These are phyloP conservation scores for Urocyon cinereoargenteus DNA, from an alignment of 2,797 vertebrate genomes.

Conservation along the genomic window DNA sequence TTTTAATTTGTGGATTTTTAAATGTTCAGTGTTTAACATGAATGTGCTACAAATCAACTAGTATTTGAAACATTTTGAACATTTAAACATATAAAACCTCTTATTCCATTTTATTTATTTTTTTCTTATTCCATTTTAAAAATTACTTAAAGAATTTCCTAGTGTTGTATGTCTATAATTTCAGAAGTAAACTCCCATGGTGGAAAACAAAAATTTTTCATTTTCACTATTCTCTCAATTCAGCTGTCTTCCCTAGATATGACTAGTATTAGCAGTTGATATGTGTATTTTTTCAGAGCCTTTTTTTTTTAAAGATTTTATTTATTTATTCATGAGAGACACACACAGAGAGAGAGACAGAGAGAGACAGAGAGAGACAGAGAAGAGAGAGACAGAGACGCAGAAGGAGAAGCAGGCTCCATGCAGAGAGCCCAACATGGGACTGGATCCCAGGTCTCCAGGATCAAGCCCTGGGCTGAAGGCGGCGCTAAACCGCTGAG, in stretches of 20 bases:
- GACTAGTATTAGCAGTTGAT: background rate
- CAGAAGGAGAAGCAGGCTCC: too few relatives aligned
- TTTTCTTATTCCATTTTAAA: conserved; percentile 2
- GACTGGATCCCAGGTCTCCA: too few relatives aligned
- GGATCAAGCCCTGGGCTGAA: too few relatives aligned
- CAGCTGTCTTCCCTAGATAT: background rate
- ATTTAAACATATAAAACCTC: background rate
- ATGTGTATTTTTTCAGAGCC: background rate
- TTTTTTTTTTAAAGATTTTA: too few relatives aligned
- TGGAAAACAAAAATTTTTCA: background rate
- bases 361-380: too few relatives aligned
- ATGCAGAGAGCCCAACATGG: too few relatives aligned
- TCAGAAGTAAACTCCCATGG: background rate
- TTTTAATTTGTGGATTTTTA: conserved; percentile 29
- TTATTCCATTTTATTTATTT: background rate
- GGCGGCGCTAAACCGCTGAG: too few relatives aligned
- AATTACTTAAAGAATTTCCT: background rate
- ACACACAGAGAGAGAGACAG: too few relatives aligned
- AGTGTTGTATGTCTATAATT: background rate
- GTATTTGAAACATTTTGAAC: conserved; percentile 34
- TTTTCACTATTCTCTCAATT: conserved; percentile 14
- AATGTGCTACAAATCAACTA: background rate
- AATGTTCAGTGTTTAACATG: conserved; percentile 10
- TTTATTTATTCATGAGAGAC: too few relatives aligned
- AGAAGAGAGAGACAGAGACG: too few relatives aligned